Conservation (phyloP, 2,888 invertebrate species). For the Drosophila mercatorum region DNA sequence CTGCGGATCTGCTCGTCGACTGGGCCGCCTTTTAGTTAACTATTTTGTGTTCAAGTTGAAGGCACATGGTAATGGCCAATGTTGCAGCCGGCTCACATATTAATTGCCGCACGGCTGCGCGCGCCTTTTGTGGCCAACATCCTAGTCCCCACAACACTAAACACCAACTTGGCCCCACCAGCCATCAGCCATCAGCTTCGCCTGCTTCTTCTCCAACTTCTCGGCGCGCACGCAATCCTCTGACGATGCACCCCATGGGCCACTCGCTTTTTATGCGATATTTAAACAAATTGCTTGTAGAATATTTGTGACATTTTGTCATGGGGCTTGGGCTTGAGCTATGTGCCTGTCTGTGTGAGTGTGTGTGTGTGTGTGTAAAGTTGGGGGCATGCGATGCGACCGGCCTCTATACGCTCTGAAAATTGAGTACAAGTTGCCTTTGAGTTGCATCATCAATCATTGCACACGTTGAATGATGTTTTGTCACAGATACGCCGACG, state of each 20-base stretch:
- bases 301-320: constrained; percentile 81
- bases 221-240: constrained; percentile 58
- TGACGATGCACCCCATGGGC: constrained; percentile 59
- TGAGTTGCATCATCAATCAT: constrained; percentile 80
- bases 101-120: constrained; percentile 81
- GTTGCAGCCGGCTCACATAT: constrained; percentile 80
- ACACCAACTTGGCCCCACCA: neutral
- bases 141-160: constrained; percentile 12
- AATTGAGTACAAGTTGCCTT: constrained; percentile 80
- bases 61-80: constrained; percentile 81
- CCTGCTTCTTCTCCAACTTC: neutral
- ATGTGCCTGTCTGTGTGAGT: constrained; percentile 5
- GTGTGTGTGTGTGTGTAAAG: constrained; percentile 20
- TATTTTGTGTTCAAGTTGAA: constrained; percentile 81
- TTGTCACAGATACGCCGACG: constrained; percentile 78
- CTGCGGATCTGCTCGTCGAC: constrained; percentile 32
- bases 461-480: constrained; percentile 80
- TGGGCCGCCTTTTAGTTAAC: constrained; percentile 78
- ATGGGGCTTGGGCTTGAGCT: constrained; percentile 50
- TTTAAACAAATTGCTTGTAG: constrained; percentile 81
- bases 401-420: constrained; percentile 68
- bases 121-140: constrained; percentile 75
- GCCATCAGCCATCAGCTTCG: neutral
- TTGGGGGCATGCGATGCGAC: constrained; percentile 32
- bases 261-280: constrained; percentile 74